Evolutionary conservation across 2,888 invertebrate species (phyloP), one percentile per base, ranked within the genome.

Genomic region (Oxyscelio sp.): DNA sequence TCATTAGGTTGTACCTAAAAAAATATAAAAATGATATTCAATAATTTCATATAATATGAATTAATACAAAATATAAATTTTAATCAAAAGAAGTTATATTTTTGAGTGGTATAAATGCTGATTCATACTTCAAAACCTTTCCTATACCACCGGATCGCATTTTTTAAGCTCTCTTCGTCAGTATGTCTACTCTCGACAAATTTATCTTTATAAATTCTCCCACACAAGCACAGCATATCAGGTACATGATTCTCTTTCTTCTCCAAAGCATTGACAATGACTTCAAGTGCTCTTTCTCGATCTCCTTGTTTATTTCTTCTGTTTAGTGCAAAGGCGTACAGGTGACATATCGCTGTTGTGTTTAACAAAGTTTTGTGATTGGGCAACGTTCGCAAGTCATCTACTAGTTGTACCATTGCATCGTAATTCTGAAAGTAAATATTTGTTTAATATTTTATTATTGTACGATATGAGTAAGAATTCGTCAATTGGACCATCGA

Each of bases 261-360:
- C 88, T 98, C 97, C 73, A 99, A 95, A 0, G 99, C 98, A 93
- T 97, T 97, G 27, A 97, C 96, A 85, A 99, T 99, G 0, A 99
- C 98, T 92, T 96, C 96, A 34, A 99, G 94, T 0, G 99, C 99
- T 91, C 97, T 97, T 91, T 99, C 99, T 66, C 99, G 95, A 94
- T 99, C 99, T 0, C 99, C 99, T 90, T 97, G 96, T 90, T 97
- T 97, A 93, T 99, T 99, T 83, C 99, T 96, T 87, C 99, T 96
- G 94, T 99, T 99, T 87, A 99, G 95, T 27, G 99, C 99, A 94
- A 99, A 99, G 1, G 99, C 99, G 94, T 99, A 99, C 89, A 98
- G 95, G 94, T 98, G 98, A 94, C 97, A 96, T 91, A 99, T 98
- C 86, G 98, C 97, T 15, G 97, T 97, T 82, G 98, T 98, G 91